Conservation (phyloP, 2,797 vertebrate species). For the Bradypodion ventrale region DNA sequence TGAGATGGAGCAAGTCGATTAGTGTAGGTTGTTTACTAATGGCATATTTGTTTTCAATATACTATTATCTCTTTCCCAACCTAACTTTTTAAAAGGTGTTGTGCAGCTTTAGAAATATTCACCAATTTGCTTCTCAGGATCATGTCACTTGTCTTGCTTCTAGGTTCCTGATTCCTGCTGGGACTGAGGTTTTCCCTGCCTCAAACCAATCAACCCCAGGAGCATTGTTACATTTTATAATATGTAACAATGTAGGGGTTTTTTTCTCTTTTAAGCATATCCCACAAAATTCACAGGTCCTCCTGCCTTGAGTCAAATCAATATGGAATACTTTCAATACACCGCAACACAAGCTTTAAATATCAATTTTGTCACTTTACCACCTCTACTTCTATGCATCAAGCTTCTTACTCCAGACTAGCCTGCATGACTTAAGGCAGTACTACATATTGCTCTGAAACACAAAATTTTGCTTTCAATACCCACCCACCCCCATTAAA, state of each 20-base stretch:
- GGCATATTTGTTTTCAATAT: constrained; percentile 28
- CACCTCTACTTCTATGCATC: not conserved
- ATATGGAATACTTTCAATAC: constrained; percentile 39
- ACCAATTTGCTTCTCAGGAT: constrained; percentile 27
- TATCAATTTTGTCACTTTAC: constrained; percentile 3
- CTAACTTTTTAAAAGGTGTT: constrained; percentile 30
- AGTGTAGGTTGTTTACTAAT: not conserved
- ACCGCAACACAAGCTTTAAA: constrained; percentile 10
- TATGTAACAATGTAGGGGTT: constrained; percentile 41
- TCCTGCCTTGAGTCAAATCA: constrained; percentile 22
- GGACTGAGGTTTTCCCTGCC: constrained; percentile 48
- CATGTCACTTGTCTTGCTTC: constrained; percentile 29
- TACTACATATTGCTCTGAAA: not conserved
- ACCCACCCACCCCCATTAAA: not conserved
- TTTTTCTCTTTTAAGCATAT: constrained; percentile 23
- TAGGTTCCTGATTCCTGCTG: constrained; percentile 42
- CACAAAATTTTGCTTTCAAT: not conserved
- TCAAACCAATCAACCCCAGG: constrained; percentile 54
- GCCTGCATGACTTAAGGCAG: not conserved
- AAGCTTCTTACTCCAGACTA: not conserved
- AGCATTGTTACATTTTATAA: constrained; percentile 63
- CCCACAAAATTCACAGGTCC: constrained; percentile 31
- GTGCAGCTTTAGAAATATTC: constrained; percentile 11
- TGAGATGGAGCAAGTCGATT: constrained; percentile 73
- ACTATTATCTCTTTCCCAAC: constrained; percentile 5